Evolutionary conservation across 2,888 invertebrate species (phyloP), one percentile per base, ranked within the genome.

Genomic region (Gandaritis pyraliata): DNA sequence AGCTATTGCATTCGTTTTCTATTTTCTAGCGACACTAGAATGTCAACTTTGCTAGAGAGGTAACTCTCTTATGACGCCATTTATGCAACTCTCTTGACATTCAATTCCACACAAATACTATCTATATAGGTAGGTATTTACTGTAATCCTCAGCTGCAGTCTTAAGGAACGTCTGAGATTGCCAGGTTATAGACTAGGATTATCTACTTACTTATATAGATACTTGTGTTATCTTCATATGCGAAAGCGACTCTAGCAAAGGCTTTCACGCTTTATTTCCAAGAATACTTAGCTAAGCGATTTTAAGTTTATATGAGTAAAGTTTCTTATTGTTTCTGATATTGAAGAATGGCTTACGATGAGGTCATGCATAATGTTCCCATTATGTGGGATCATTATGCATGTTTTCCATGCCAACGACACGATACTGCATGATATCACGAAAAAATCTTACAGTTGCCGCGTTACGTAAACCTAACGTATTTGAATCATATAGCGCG

Each of bases 301-400:
- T 63, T 55, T 16, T 53, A 68, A 68, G 50, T 67, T 66, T 58
- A 64, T 68, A 69, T 70, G 64, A 66, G 60, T 38, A 70, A 72
- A 73, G 68, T 73, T 72, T 65, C 46, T 49, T 51, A 59, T 51
- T 48, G 64, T 65, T 55, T 53, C 63, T 49, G 29, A 57, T 67
- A 66, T 62, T 63, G 41, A 6, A 11, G 51, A 67, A 61, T 51
- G 7, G 45, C 39, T 58, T 38, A 63, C 49, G 54, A 45, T 49
- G 50, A 58, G 50, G 41, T 54, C 38, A 58, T 54, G 58, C 58
- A 50, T 58, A 62, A 39, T 52, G 30, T 51, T 30, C 11, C n/a
- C 33, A 33, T 33, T 33, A 23, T 2, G 23, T 23, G 23, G 23
- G 23, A 23, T 5, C 23, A 23, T 23, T 23, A 23, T 23, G 23